Evolutionary conservation across 2,113 vertebrate species (phyloP).

Genomic region (Dipodomys stephensi): DNA sequence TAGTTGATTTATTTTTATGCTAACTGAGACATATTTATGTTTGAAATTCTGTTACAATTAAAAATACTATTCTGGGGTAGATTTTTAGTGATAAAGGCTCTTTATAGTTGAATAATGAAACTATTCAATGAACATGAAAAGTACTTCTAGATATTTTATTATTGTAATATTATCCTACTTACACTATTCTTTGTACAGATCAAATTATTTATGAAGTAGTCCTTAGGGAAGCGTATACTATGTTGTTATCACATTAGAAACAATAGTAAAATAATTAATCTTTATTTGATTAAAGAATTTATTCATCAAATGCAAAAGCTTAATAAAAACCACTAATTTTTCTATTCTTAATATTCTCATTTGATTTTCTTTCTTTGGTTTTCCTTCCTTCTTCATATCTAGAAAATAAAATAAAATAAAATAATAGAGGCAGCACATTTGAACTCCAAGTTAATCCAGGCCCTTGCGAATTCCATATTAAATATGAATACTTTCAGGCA

Average conservation of each 20-base stretch:
- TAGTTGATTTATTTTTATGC: constrained; percentile 60
- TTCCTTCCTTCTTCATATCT: background rate
- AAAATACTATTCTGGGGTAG: constrained; percentile 7
- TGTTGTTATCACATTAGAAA: background rate
- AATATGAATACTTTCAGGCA: background rate
- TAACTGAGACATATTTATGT: constrained; percentile 46
- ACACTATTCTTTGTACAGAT: background rate
- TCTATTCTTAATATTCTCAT: background rate
- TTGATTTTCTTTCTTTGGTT: background rate
- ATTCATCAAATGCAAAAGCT: background rate
- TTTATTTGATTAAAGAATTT: background rate
- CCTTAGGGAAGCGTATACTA: background rate
- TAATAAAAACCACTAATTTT: background rate
- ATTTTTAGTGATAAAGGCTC: background rate
- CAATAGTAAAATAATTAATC: background rate
- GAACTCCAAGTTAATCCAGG: background rate
- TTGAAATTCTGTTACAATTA: constrained; percentile 13
- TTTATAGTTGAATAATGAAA: constrained; percentile 8
- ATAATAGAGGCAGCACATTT: background rate
- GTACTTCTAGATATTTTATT: background rate
- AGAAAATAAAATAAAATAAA: background rate
- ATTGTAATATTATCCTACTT: background rate
- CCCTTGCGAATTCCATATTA: background rate
- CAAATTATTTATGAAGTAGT: constrained; percentile 9
- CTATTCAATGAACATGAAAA: background rate